Base-by-base conservation (phyloP, 2,888 invertebrate genomes). In the Eristalinus aeneus region DNA sequence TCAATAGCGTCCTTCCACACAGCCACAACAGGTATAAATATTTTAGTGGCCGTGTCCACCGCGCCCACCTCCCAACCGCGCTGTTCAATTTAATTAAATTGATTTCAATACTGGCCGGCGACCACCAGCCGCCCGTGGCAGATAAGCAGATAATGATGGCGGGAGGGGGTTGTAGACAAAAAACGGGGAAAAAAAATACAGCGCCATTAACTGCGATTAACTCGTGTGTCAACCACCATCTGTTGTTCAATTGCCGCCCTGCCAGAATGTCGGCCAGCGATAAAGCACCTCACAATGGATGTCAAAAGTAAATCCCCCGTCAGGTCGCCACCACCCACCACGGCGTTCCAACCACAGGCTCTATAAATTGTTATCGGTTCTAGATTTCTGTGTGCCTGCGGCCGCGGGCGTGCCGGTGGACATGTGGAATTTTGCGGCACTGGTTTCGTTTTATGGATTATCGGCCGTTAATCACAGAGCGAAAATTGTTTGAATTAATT, bases 171-270 rank as follows among this genome's bases (percentile, higher is more conserved):
- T n/a, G n/a, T n/a, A n/a, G n/a, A n/a, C n/a, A n/a, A n/a, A n/a
- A n/a, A 23, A 16, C 8, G 12, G 3, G 8, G 8, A 46, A 46
- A 46, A 16, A 16, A 39, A 9, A 31, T 16, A 27, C 27, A 36
- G 32, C 23, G 20, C 39, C 53, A 78, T 78, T 56, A 71, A 78
- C 22, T 20, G 16, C 31, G 39, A 69, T 39, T 69, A 68, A 77
- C 54, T 36, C 39, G 61, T 63, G 20, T 9, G 54, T 54, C 36
- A 58, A 78, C n/a, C 64, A n/a, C 64, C 77, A 58, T 64, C 64
- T 78, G 77, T 63, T 77, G 56, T 77, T 71, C 71, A 64, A 23
- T 68, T 68, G 46, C 32, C 23, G 23, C 34, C 68, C n/a, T 12
- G 23, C n/a, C 22, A 36, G 53, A 56, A 16, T 58, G 31, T 27